Conservation (phyloP, 2,888 invertebrate species). For the Parelbella ahira region DNA sequence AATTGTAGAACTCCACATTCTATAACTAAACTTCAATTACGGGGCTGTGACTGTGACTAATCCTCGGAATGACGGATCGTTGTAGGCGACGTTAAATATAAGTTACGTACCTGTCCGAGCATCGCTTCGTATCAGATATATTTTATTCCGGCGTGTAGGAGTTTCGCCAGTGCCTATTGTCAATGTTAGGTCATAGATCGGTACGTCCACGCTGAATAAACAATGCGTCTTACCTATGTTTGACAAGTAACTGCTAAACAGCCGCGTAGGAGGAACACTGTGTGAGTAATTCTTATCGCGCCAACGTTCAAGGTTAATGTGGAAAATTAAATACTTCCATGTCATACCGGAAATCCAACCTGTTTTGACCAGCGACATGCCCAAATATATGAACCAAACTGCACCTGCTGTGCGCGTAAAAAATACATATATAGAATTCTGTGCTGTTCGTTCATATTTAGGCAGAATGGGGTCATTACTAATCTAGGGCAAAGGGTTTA, state of each 20-base stretch:
- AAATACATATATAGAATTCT: too few species aligned
- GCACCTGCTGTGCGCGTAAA: slow-evolving; percentile 21
- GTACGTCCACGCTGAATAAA: slow-evolving; percentile 33
- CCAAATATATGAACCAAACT: slow-evolving; percentile 5
- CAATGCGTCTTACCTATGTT: slow-evolving; percentile 37
- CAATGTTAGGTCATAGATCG: slow-evolving; percentile 12
- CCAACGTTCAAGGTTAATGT: slow-evolving; percentile 48
- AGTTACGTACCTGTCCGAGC: slow-evolving; percentile 7
- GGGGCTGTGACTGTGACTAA: slow-evolving; percentile 27
- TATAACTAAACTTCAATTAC: slow-evolving; percentile 3
- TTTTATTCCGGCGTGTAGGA: too few species aligned
- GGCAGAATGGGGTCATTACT: slow-evolving; percentile 7
- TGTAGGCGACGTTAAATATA: slow-evolving; percentile 31
- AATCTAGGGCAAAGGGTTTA: slow-evolving; percentile 5
- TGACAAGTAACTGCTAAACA: slow-evolving; percentile 41
- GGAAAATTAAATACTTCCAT: slow-evolving; percentile 50
- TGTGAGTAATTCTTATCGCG: slow-evolving; percentile 60
- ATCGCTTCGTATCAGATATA: too few species aligned
- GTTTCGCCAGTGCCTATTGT: not conserved
- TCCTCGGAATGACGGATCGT: slow-evolving; percentile 30
- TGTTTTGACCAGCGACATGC: slow-evolving; percentile 24
- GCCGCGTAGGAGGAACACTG: slow-evolving; percentile 42
- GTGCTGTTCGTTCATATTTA: slow-evolving; percentile 1
- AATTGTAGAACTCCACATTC: too few species aligned
- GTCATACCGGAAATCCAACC: slow-evolving; percentile 31